Conservation (phyloP, 2,888 invertebrate genomes). For the Caenorhabditis sp. region DNA sequence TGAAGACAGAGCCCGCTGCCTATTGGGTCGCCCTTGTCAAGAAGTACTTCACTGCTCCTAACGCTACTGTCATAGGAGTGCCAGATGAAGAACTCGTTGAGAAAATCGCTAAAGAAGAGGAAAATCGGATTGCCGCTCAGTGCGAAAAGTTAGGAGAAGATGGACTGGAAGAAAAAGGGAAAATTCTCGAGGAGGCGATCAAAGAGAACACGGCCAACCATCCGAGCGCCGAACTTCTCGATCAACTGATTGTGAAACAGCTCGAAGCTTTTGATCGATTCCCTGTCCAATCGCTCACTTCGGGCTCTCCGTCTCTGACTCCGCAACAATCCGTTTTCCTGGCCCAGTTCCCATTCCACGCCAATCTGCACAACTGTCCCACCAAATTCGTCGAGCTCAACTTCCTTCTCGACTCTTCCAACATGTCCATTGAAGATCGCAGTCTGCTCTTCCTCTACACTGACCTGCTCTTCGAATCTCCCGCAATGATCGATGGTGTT, state of each 20-base stretch:
- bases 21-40: constrained; percentile 86
- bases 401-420: constrained; percentile 68
- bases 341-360: constrained; percentile 68
- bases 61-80: constrained; percentile 81
- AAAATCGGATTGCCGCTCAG: constrained; percentile 85
- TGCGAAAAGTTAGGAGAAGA: constrained; percentile 84
- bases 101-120: constrained; percentile 83
- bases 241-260: constrained; percentile 86
- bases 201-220: constrained; percentile 84
- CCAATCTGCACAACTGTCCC: constrained; percentile 67
- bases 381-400: constrained; percentile 72
- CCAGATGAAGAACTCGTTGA: constrained; percentile 84
- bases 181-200: constrained; percentile 84
- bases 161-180: constrained; percentile 85
- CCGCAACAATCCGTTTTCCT: constrained; percentile 47
- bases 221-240: constrained; percentile 85
- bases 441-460: constrained; percentile 84
- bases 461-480: constrained; percentile 87
- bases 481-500: constrained; percentile 80
- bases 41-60: constrained; percentile 65
- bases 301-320: constrained; percentile 25
- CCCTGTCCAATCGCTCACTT: constrained; percentile 58
- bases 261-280: constrained; percentile 84
- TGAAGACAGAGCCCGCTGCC: constrained; percentile 83
- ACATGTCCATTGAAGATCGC: constrained; percentile 69